Evolutionary conservation across 2,113 vertebrate genomes (phyloP), one percentile per base, ranked within the genome.

Genomic region (Zingel zingel): DNA sequence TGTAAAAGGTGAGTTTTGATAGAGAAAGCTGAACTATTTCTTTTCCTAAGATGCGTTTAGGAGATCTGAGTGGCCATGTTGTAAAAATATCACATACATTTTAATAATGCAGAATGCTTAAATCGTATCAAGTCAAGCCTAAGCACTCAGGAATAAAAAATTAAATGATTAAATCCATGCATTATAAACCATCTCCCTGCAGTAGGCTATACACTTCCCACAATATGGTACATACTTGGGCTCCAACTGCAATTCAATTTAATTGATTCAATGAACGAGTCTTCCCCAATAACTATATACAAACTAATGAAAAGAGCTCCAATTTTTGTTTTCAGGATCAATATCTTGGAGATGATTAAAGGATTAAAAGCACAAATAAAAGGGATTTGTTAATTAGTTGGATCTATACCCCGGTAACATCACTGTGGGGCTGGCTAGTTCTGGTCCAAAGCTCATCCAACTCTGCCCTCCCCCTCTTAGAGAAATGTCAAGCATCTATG

Each of bases 71-170:
- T 62, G 69, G 62, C 25, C 58, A 64, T 39, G 50, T 33, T n/a
- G 45, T 79, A 77, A 78, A 84, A 78, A 81, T 79, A 82, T 50
- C 25, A 83, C 65, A 48, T 43, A 36, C 54, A 48, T 47, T 74
- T 92, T 56, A 92, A 85, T 91, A 89, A 88, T 91, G 36, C 57
- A 91, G 59, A 74, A 47, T 62, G 57, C 53, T 81, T 87, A 39
- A 84, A 81, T 23, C 0, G 0, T 51, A 81, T 63, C 39, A 83
- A 89, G 63, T 73, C 68, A 74, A 70, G 77, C 79, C 69, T 47
- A 65, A 84, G 73, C 84, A 86, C 66, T 81, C 50, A 51, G 43
- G 63, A 82, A 87, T 77, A 63, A 71, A 80, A 89, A 76, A 85
- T 81, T 18, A 0, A 84, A 82, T 84, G 54, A 79, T 88, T 77